Evolutionary conservation across 2,113 vertebrate genomes (phyloP).

Genomic region (Saimiri boliviensis): DNA sequence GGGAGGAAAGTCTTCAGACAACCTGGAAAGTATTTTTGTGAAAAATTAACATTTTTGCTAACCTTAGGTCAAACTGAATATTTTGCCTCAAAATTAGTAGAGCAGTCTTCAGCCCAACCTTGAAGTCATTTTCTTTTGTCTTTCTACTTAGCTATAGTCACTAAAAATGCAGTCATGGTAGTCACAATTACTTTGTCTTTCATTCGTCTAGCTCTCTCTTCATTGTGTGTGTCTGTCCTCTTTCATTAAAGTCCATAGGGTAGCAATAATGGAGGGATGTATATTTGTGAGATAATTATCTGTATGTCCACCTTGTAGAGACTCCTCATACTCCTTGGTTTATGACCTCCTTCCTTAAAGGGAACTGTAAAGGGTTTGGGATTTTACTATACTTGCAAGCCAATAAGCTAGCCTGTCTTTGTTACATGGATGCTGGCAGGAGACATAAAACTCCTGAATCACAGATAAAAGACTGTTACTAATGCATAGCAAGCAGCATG

Average conservation of each 20-base stretch:
- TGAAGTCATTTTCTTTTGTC: background rate
- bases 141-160: background rate
- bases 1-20: background rate
- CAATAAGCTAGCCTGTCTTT: background rate
- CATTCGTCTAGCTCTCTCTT: background rate
- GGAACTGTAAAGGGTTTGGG: background rate
- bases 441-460: background rate
- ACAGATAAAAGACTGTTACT: background rate
- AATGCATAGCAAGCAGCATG: background rate
- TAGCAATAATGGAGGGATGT: background rate
- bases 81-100: background rate
- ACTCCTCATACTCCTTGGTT: no score
- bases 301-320: background rate
- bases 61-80: background rate
- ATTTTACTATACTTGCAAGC: background rate
- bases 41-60: background rate
- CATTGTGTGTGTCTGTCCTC: background rate
- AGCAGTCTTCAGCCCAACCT: background rate
- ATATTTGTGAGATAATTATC: background rate
- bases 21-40: background rate
- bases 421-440: background rate
- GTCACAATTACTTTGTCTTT: background rate
- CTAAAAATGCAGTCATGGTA: background rate
- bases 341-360: no score
- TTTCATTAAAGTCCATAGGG: background rate